phyloP scores from a whole-genome alignment of 2,797 vertebrate genomes.

The Intellagama lesueurii region DNA sequence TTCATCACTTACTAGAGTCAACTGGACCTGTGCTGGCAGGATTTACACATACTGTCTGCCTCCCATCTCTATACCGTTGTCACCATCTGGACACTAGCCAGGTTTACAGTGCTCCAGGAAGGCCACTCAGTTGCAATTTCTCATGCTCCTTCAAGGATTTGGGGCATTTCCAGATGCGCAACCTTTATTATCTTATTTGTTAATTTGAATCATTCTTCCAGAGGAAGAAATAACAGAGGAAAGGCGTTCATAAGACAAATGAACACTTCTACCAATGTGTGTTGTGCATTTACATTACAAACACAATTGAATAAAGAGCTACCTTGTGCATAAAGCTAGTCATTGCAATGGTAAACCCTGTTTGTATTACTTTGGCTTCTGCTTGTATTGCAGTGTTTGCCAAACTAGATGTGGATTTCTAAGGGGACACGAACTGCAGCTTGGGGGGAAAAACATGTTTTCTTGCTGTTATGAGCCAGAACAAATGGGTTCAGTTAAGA shows the following conservation, averaged over 20 bases:
- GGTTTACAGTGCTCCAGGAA: not conserved
- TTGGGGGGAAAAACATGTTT: not conserved
- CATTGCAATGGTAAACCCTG: not conserved
- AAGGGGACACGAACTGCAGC: not conserved
- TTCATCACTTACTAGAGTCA: not conserved
- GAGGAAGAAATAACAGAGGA: not conserved
- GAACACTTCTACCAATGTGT: not conserved
- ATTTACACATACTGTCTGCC: not conserved
- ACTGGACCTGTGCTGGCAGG: not conserved
- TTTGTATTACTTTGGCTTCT: not conserved
- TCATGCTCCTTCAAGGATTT: not conserved
- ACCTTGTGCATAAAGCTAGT: not conserved
- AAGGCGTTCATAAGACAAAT: not conserved
- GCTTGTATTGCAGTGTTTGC: not conserved
- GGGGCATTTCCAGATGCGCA: not conserved
- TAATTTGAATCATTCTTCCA: not conserved
- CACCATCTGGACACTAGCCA: not conserved
- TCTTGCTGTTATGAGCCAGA: not conserved
- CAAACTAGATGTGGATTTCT: not conserved
- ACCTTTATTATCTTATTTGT: not conserved
- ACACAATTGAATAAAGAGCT: not conserved
- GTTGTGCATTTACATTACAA: not conserved
- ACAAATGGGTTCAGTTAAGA: not conserved
- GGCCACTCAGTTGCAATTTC: not conserved
- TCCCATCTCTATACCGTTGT: not conserved